A percentile compares a stretch with the other conserved stretches of the same genome.
Evolutionary conservation across 2,113 vertebrate genomes (phyloP).

Genomic region (Mobula birostris): DNA sequence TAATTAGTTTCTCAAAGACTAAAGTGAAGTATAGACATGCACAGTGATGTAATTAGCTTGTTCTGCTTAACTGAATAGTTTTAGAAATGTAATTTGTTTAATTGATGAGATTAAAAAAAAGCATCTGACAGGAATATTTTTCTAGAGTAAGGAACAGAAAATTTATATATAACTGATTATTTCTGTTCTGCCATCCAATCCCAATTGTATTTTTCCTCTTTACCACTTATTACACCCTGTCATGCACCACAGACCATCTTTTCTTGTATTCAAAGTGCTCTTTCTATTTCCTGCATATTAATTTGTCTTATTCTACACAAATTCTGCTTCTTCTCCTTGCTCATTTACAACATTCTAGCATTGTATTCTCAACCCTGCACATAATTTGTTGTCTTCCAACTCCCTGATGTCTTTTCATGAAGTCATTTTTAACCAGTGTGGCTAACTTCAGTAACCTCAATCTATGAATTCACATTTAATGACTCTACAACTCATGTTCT

Average conservation of each 20-base stretch:
- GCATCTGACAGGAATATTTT: background rate
- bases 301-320: background rate
- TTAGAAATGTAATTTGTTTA: slow-evolving; percentile 3
- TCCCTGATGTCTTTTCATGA: too few relatives aligned
- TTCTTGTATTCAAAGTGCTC: background rate
- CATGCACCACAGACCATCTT: background rate
- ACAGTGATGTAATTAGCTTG: background rate
- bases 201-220: background rate
- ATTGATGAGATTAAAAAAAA: background rate
- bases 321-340: background rate
- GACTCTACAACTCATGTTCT: too few relatives aligned
- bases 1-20: slow-evolving; percentile 31
- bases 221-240: background rate
- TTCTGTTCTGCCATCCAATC: background rate
- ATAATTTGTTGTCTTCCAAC: background rate
- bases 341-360: background rate
- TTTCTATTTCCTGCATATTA: background rate
- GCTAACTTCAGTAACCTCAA: background rate
- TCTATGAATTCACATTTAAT: background rate
- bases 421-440: too few relatives aligned
- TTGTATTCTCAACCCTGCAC: background rate
- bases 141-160: background rate
- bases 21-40: background rate
- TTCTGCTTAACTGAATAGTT: background rate
- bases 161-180: background rate